phyloP scores from a whole-genome alignment of 2,888 invertebrate species.

The Platypus cylindrus region DNA sequence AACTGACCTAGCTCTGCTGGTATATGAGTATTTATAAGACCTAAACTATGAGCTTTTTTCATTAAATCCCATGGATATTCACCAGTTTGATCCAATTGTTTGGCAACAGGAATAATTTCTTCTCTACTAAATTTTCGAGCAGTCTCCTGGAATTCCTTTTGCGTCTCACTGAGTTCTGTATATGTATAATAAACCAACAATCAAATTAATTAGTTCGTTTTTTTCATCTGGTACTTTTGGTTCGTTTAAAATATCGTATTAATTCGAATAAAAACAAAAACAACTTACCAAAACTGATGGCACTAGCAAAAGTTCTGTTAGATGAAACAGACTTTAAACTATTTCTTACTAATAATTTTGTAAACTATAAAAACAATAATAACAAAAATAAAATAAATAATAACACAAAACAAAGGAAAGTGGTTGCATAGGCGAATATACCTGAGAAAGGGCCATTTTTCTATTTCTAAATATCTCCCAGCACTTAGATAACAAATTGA shows the following conservation, averaged over 20 bases:
- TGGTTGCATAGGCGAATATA: too few species aligned
- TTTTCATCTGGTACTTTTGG: too few species aligned
- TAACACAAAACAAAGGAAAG: too few species aligned
- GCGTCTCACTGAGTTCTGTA: slow-evolving; percentile 53
- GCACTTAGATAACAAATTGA: too few species aligned
- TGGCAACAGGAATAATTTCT: slow-evolving; percentile 84
- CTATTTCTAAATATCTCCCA: too few species aligned
- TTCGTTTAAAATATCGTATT: neutral
- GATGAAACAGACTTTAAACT: slow-evolving; percentile 7
- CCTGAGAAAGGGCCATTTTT: too few species aligned
- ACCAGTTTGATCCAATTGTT: slow-evolving; percentile 78
- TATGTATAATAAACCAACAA: too few species aligned
- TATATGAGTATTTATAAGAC: slow-evolving; percentile 78
- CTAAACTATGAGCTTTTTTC: slow-evolving; percentile 84
- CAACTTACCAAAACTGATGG: slow-evolving; percentile 12
- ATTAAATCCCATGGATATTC: slow-evolving; percentile 91
- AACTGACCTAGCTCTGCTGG: slow-evolving; percentile 59
- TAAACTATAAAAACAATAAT: slow-evolving; percentile 8
- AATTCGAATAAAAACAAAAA: neutral
- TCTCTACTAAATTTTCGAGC: slow-evolving; percentile 85
- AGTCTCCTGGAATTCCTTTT: slow-evolving; percentile 64
- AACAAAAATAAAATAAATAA: slow-evolving; percentile 2
- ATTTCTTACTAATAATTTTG: slow-evolving; percentile 7
- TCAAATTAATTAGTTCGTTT: too few species aligned
- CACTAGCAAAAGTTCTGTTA: slow-evolving; percentile 8